Conservation (phyloP, 23 tunicate genomes). For the Halocynthia roretzi region DNA sequence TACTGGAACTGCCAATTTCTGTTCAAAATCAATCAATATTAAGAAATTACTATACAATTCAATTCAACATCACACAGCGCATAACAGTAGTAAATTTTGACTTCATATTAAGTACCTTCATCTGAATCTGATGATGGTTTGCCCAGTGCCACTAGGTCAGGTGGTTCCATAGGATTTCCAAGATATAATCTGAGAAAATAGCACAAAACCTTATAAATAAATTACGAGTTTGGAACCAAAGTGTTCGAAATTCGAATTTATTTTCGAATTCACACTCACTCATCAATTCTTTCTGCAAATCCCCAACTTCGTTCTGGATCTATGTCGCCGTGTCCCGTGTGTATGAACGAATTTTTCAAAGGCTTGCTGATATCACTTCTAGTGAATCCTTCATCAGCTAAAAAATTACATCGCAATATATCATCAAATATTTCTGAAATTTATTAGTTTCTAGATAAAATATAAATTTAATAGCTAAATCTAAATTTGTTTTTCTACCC, state of each 20-base stretch:
- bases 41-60: background rate
- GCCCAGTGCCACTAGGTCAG: constrained; percentile 58
- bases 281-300: constrained; percentile 56
- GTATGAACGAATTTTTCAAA: constrained; percentile 76
- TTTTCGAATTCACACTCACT: constrained; percentile 26
- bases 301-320: constrained; percentile 84
- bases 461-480: background rate
- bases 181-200: constrained; percentile 56
- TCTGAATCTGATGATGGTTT: constrained; percentile 1
- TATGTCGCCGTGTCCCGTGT: constrained; percentile 86
- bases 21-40: background rate
- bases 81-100: too few species aligned
- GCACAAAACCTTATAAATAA: too few species aligned
- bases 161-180: constrained; percentile 95
- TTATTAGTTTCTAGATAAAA: background rate
- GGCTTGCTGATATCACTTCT: constrained; percentile 77
- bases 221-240: too few species aligned
- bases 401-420: too few species aligned
- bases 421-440: background rate
- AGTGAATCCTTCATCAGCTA: constrained; percentile 1
- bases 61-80: background rate
- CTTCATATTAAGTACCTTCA: background rate
- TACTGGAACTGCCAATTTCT: background rate
- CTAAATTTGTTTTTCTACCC: background rate
- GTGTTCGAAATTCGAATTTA: background rate